Conservation (phyloP, 64 coral and sea anemone genomes). For the Porites lutea region DNA sequence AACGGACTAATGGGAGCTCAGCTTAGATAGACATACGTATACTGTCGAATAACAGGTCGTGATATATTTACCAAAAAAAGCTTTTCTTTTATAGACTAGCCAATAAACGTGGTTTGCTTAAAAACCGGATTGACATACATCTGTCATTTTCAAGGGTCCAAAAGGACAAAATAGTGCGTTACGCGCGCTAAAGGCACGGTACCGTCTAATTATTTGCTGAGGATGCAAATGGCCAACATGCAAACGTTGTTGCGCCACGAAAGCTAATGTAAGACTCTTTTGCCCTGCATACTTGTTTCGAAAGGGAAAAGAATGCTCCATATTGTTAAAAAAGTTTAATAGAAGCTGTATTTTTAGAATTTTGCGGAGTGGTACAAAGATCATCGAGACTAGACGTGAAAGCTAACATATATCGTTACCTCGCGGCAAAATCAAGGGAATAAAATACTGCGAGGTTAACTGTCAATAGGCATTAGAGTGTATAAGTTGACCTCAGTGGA, state of each 20-base stretch:
- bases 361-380: not conserved
- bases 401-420: not conserved
- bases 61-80: not conserved
- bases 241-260: not conserved
- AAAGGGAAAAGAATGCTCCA: too few species aligned
- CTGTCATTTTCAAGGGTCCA: constrained; percentile 30
- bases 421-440: not conserved
- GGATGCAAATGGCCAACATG: not conserved
- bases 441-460: not conserved
- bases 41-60: not conserved
- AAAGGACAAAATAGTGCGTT: not conserved
- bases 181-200: not conserved
- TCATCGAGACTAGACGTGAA: not conserved
- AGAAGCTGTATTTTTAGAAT: too few species aligned
- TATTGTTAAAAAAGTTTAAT: too few species aligned
- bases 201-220: not conserved
- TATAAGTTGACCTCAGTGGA: too few species aligned
- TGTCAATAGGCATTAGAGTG: not conserved
- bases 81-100: not conserved
- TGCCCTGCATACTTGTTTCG: not conserved
- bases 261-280: not conserved
- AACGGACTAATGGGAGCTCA: not conserved
- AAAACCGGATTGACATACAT: not conserved
- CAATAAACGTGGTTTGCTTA: not conserved
- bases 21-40: not conserved